Evolutionary conservation across 2,888 invertebrate species (phyloP), one percentile per base, ranked within the genome.

Genomic region (Opisthograptis luteolata): DNA sequence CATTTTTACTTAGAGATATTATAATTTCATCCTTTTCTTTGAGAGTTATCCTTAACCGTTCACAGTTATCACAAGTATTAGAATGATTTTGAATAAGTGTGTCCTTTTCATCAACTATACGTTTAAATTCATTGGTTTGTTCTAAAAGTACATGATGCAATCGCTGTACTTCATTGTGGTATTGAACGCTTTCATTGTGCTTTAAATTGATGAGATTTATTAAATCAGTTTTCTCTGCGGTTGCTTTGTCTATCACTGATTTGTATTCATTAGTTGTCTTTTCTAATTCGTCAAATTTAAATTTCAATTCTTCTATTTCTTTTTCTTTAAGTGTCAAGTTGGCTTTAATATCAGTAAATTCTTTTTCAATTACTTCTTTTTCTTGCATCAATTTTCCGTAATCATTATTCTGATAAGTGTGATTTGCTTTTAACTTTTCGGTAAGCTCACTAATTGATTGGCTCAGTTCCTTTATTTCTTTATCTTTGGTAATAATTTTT

Each of bases 81-180:
- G 68, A 49, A 39, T 50, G 45, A 36, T 62, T 76, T 20, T 72
- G 76, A 3, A 72, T n/a, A 10, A 73, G 10, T 5, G 34, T 62
- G 14, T 87, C 79, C 48, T 77, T 86, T 48, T 86, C 84, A 60
- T 84, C 84, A 8, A 81, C 52, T 0, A 80, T 41, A 42, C 60
- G 76, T 54, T 82, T 84, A 30, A 79, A 82, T 57, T 89, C 86
- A 48, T 80, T 80, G 2, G 67, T 79, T 64, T 92, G 92, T 56
- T 94, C 92, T 14, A 91, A 70, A 6, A 94, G 62, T 0, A 93
- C 83, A 49, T 93, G 92, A 47, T 94, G 93, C 30, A 98, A 79
- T 17, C 96, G 92, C 75, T 97, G 96, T 49, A 97, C 95, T 88
- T 98, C 98, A 19, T 90, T 92, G 69, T 98, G 96, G 76, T 97